A percentile compares a stretch with the other conserved stretches of the same genome.
Conservation (phyloP, 1,140 invertebrate genomes). For the Babylonia areolata region DNA sequence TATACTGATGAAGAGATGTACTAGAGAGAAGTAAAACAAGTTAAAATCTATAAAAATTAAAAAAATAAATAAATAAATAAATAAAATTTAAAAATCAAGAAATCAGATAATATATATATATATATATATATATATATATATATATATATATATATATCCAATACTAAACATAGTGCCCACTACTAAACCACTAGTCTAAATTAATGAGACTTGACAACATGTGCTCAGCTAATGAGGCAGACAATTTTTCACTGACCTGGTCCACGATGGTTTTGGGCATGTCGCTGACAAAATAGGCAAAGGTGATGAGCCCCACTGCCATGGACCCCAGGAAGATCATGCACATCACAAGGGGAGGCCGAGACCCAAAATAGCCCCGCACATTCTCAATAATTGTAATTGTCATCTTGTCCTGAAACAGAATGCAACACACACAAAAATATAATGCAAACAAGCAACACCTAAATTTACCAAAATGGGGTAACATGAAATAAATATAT, state of each 20-base stretch:
- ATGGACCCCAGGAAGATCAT: constrained; percentile 75
- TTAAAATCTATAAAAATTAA: too few relatives aligned
- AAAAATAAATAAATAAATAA: background rate
- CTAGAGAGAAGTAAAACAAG: background rate
- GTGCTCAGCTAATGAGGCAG: background rate
- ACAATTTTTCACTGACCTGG: background rate
- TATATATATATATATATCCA: too few relatives aligned
- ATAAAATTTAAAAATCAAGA: background rate
- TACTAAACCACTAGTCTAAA: too few relatives aligned
- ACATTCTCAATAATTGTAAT: constrained; percentile 68
- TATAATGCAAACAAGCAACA: background rate
- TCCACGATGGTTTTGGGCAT: background rate
- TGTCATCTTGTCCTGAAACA: constrained; percentile 41
- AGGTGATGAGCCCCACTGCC: constrained; percentile 71
- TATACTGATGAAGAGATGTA: background rate
- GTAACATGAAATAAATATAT: constrained; percentile 23
- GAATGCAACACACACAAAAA: background rate
- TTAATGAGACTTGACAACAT: too few relatives aligned
- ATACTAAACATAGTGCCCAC: too few relatives aligned
- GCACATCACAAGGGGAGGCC: constrained; percentile 75
- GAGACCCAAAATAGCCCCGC: constrained; percentile 69
- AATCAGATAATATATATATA: too few relatives aligned
- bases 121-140: too few relatives aligned
- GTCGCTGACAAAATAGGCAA: constrained; percentile 73
- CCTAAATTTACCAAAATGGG: background rate